Evolutionary conservation across 2,888 invertebrate genomes (phyloP).

Genomic region (Chalcis sispes): DNA sequence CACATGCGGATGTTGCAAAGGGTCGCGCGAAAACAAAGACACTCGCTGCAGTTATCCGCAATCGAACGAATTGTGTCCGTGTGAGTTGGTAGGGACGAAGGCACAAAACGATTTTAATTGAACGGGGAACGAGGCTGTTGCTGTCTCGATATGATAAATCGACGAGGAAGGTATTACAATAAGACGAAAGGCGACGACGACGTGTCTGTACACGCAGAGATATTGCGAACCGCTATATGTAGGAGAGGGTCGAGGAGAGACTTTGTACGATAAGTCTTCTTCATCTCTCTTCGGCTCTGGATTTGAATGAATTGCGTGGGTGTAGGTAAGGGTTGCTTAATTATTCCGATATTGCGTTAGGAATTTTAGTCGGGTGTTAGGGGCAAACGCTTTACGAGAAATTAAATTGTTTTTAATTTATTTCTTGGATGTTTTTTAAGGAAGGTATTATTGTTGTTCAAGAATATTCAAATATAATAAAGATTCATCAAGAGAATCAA

Average conservation of each 20-base stretch:
- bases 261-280: conserved; percentile 13
- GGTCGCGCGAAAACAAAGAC: neutral
- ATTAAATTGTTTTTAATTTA: no score
- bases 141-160: conserved; percentile 39
- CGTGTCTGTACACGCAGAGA: conserved; percentile 16
- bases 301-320: neutral
- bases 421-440: neutral
- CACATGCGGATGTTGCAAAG: neutral
- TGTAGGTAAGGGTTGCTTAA: neutral
- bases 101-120: conserved; percentile 53
- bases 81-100: neutral
- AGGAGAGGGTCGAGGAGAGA: neutral
- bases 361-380: no score
- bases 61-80: conserved; percentile 36
- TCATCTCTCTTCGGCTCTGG: conserved; percentile 17
- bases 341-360: no score
- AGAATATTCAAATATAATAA: no score
- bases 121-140: conserved; percentile 6
- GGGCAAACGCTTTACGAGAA: neutral
- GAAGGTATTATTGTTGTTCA: neutral
- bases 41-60: conserved; percentile 39
- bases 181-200: conserved; percentile 20
- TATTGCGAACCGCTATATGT: no score
- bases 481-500: neutral
- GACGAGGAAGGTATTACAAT: conserved; percentile 40